Evolutionary conservation across 2,113 vertebrate species (phyloP).

Genomic region (Prinia subflava): DNA sequence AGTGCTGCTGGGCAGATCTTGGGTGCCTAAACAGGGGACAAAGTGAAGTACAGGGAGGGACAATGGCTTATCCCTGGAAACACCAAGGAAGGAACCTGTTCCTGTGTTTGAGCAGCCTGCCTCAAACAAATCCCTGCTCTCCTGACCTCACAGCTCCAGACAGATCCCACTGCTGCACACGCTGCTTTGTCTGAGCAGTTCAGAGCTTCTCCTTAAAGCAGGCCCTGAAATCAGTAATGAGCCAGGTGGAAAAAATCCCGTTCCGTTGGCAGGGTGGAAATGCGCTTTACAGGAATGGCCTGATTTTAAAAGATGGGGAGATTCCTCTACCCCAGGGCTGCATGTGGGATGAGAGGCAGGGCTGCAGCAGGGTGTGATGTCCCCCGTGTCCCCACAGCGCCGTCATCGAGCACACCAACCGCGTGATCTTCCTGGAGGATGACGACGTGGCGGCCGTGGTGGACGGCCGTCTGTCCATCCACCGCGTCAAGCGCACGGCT

Average conservation of each 20-base stretch:
- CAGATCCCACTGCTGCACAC: neutral
- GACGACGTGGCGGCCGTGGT: slow-evolving; percentile 93
- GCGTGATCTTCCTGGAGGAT: slow-evolving; percentile 96
- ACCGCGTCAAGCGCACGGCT: slow-evolving; percentile 89
- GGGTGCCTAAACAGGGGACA: neutral
- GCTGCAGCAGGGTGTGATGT: neutral
- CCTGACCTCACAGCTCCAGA: neutral
- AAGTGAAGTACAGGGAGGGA: neutral
- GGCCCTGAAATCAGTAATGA: neutral
- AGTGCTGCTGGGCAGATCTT: neutral
- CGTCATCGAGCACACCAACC: slow-evolving; percentile 96
- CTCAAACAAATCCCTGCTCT: neutral
- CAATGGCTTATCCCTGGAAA: neutral
- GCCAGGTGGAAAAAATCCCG: neutral
- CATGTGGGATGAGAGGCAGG: neutral
- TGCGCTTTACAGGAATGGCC: neutral
- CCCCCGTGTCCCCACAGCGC: slow-evolving; percentile 72
- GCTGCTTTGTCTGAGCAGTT: neutral
- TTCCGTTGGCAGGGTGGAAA: neutral
- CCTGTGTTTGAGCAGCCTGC: neutral
- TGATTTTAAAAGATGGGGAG: neutral
- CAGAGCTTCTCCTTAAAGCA: neutral
- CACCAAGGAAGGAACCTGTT: neutral
- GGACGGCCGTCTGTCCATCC: slow-evolving; percentile 93
- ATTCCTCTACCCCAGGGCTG: neutral